Evolutionary conservation across 2,797 vertebrate genomes (phyloP).

Genomic region (Phrynocephalus vlangalii): DNA sequence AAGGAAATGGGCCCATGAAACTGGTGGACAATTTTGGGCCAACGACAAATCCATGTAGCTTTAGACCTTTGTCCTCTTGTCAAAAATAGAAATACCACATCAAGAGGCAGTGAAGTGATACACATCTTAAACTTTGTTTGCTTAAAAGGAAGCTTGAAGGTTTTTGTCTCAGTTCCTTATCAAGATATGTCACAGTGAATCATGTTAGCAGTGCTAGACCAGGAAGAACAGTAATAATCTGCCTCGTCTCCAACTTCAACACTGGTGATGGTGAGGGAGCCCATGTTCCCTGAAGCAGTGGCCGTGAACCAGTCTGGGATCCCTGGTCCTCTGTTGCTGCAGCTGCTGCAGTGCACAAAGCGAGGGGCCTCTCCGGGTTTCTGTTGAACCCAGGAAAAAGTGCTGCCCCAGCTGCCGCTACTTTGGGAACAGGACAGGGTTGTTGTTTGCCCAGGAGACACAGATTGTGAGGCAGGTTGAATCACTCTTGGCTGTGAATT

Average conservation of each 20-base stretch:
- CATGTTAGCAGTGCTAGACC: rapidly evolving
- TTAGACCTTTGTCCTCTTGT: too few relatives aligned
- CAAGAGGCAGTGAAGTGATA: too few relatives aligned
- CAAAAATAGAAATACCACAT: too few relatives aligned
- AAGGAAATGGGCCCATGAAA: too few relatives aligned
- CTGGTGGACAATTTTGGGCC: too few relatives aligned
- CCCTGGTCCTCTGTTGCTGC: neutral
- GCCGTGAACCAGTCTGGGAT: neutral
- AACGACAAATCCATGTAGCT: too few relatives aligned
- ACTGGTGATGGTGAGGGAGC: neutral
- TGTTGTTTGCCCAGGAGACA: neutral
- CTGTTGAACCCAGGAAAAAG: neutral
- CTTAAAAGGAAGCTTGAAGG: neutral
- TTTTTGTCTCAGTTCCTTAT: slow-evolving; percentile 27
- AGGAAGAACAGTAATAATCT: neutral
- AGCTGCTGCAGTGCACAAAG: neutral
- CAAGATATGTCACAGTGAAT: neutral
- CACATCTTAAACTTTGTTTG: too few relatives aligned
- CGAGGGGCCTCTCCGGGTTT: neutral
- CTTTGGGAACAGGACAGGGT: neutral
- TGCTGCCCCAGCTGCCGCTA: neutral
- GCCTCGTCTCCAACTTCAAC: neutral
- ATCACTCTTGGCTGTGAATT: neutral
- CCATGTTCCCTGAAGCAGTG: neutral
- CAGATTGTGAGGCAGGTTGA: neutral